Percentiles rank a stretch among this genome's conserved stretches.
Evolutionary conservation across 2,797 vertebrate genomes (phyloP).

Genomic region (Chanos chanos): DNA sequence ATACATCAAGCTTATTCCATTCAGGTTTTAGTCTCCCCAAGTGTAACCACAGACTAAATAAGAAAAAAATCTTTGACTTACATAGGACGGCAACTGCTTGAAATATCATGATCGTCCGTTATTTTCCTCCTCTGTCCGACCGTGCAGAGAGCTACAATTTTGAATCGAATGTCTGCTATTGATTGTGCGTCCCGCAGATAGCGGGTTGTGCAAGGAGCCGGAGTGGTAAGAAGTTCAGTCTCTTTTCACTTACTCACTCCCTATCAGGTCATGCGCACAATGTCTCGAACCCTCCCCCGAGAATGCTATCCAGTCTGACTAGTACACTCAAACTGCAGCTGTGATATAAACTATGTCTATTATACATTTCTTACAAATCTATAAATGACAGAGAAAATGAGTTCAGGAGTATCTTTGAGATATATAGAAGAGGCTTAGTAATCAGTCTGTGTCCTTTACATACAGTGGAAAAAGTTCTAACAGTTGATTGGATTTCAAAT

Average conservation of each 20-base stretch:
- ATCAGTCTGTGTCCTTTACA: no score
- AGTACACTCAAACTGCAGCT: constrained; percentile 8
- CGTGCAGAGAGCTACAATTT: background rate
- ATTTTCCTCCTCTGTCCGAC: constrained; percentile 4
- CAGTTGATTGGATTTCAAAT: no score
- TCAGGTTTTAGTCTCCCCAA: no score
- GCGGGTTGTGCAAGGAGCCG: background rate
- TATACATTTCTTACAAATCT: background rate
- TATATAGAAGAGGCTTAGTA: no score
- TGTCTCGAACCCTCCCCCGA: constrained; percentile 28
- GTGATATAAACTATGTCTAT: background rate
- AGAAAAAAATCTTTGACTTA: constrained; percentile 46
- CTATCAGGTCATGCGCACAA: constrained; percentile 37
- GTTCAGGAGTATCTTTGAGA: no score
- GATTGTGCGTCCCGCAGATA: background rate
- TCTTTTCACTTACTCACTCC: background rate
- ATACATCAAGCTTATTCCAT: no score
- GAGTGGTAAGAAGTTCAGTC: background rate
- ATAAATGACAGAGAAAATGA: no score
- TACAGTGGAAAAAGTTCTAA: no score
- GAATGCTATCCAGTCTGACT: background rate
- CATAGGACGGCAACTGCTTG: constrained; percentile 45
- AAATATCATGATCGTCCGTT: constrained; percentile 29
- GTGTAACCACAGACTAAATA: constrained; percentile 19
- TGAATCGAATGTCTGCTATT: background rate